A percentile compares a stretch with the other conserved stretches of the same genome.
Conservation (phyloP, 2,113 vertebrate genomes). For the Cyanocitta stelleri region DNA sequence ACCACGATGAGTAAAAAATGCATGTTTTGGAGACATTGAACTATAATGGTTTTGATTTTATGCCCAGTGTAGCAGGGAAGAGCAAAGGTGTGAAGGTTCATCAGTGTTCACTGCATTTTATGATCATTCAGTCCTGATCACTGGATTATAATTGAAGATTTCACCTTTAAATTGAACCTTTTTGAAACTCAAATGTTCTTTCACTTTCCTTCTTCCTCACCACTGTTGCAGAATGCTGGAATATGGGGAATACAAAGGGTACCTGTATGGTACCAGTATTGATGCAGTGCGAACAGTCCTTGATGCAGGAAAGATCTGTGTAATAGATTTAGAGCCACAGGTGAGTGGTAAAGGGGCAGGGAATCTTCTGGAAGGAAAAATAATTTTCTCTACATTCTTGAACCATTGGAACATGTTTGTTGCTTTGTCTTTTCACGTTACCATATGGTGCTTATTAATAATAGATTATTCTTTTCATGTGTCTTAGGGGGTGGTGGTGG, state of each 20-base stretch:
- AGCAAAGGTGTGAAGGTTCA: background rate
- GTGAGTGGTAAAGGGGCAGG: slow-evolving; percentile 63
- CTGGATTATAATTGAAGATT: background rate
- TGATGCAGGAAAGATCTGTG: slow-evolving; percentile 82
- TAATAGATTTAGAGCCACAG: slow-evolving; percentile 89
- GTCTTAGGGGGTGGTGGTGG: background rate
- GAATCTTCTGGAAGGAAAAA: background rate
- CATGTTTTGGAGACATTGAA: background rate
- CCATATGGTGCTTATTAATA: background rate
- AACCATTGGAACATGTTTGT: background rate
- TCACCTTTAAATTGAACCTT: background rate
- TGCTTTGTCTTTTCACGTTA: background rate
- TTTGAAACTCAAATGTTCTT: background rate
- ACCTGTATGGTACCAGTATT: slow-evolving; percentile 89
- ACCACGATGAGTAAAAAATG: background rate
- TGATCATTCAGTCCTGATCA: background rate
- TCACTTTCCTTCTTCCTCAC: background rate
- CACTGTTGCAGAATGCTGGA: slow-evolving; percentile 83
- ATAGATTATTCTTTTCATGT: background rate
- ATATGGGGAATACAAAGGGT: slow-evolving; percentile 86
- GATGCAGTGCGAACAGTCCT: slow-evolving; percentile 82
- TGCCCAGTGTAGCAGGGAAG: background rate
- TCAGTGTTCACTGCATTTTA: background rate
- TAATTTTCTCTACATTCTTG: background rate
- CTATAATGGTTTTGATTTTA: background rate